These are phyloP conservation scores for Copidosoma aretas DNA, from an alignment of 2,888 invertebrate species.

Conservation along the genomic window DNA sequence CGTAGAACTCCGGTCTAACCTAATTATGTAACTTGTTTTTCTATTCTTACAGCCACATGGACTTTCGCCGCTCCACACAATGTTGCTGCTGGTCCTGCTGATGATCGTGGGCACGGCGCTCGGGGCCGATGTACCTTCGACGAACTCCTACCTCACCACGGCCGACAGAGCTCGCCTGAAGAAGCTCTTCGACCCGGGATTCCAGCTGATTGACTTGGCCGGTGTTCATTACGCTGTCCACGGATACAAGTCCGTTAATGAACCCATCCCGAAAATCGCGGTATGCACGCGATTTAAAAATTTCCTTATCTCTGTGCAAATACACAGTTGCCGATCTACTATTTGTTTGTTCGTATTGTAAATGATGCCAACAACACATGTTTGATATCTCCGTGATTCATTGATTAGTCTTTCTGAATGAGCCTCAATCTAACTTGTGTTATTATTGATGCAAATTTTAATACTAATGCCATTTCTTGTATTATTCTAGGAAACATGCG, in stretches of 20 bases:
- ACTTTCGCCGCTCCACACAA: conserved; percentile 33
- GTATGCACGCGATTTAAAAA: conserved; percentile 59
- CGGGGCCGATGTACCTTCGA: conserved; percentile 51
- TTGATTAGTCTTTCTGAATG: conserved; percentile 61
- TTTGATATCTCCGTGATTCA: conserved; percentile 48
- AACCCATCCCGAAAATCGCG: conserved; percentile 66
- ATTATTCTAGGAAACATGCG: conserved; percentile 62
- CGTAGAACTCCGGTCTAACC: neutral
- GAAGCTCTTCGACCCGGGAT: conserved; percentile 55
- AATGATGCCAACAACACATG: conserved; percentile 50
- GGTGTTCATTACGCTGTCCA: conserved; percentile 76
- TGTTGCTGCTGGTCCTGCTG: neutral
- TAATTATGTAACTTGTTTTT: neutral
- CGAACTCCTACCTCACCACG: conserved; percentile 55
- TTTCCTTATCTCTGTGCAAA: neutral
- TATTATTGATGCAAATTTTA: conserved; percentile 1
- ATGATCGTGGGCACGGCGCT: conserved; percentile 30
- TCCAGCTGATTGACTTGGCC: conserved; percentile 66
- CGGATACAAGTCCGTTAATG: conserved; percentile 74
- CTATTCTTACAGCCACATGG: conserved; percentile 44
- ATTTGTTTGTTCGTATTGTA: neutral
- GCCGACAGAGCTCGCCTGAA: conserved; percentile 55
- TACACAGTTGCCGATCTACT: no score
- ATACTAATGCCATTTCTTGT: conserved; percentile 13
- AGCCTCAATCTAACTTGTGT: conserved; percentile 4